A percentile compares a stretch with the other conserved stretches of the same genome.
These are phyloP conservation scores for Corythaixoides concolor DNA, from an alignment of 2,113 vertebrate genomes.

Conservation along the genomic window DNA sequence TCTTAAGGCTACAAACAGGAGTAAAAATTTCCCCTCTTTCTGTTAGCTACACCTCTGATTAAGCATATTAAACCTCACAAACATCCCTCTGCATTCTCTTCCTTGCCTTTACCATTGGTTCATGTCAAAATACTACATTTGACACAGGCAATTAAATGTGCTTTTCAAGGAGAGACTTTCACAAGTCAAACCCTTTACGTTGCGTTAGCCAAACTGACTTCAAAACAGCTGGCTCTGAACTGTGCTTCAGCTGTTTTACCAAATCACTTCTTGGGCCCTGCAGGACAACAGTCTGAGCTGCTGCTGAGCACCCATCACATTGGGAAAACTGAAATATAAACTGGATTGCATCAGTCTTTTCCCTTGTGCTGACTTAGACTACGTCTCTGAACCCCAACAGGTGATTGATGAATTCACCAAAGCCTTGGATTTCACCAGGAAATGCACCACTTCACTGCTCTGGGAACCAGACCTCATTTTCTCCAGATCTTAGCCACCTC, in stretches of 20 bases:
- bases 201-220: background rate
- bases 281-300: background rate
- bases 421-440: background rate
- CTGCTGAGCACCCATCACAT: background rate
- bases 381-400: background rate
- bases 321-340: background rate
- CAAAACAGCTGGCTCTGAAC: background rate
- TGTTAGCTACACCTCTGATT: background rate
- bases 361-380: background rate
- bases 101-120: background rate
- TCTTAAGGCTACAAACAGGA: background rate
- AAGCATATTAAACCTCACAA: background rate
- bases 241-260: background rate
- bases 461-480: background rate
- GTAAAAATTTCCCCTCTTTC: background rate
- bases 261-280: background rate
- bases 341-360: background rate
- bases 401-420: background rate
- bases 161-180: background rate
- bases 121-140: background rate
- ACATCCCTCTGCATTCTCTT: background rate
- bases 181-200: too few species aligned
- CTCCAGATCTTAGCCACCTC: background rate
- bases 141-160: background rate
- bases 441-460: background rate